Percentiles rank a stretch among this genome's conserved stretches.
These are phyloP conservation scores for Halyomorpha halys DNA, from an alignment of 1,140 invertebrate species.

Conservation along the genomic window DNA sequence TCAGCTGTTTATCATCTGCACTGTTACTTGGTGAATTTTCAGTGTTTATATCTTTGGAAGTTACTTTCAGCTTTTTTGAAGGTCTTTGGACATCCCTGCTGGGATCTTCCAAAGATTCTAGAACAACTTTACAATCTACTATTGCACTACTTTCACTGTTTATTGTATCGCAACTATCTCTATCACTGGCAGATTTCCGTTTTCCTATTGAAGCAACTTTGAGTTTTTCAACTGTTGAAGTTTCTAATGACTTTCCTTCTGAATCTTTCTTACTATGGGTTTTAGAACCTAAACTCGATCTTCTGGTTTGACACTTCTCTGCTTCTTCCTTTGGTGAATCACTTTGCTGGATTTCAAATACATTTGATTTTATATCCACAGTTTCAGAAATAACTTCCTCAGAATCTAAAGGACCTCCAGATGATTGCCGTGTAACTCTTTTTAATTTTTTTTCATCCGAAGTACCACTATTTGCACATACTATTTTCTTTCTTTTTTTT, in stretches of 20 bases:
- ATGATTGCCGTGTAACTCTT: slow-evolving; percentile 1
- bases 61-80: not conserved
- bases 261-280: too few relatives aligned
- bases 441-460: not conserved
- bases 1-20: not conserved
- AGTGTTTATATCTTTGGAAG: not conserved
- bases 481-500: not conserved
- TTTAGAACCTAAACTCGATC: too few relatives aligned
- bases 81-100: not conserved
- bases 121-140: slow-evolving; percentile 6
- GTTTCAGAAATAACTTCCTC: too few relatives aligned
- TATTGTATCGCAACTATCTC: not conserved
- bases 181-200: not conserved
- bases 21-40: not conserved
- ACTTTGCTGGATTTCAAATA: too few relatives aligned
- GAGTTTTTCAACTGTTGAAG: not conserved
- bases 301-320: too few relatives aligned
- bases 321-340: too few relatives aligned
- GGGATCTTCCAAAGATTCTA: not conserved
- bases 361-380: too few relatives aligned
- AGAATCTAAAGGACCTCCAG: not conserved
- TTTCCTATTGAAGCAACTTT: not conserved
- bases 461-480: not conserved
- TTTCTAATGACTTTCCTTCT: not conserved
- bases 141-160: slow-evolving; percentile 4